Evolutionary conservation across 2,113 vertebrate genomes (phyloP).

Genomic region (Alethe castanea): DNA sequence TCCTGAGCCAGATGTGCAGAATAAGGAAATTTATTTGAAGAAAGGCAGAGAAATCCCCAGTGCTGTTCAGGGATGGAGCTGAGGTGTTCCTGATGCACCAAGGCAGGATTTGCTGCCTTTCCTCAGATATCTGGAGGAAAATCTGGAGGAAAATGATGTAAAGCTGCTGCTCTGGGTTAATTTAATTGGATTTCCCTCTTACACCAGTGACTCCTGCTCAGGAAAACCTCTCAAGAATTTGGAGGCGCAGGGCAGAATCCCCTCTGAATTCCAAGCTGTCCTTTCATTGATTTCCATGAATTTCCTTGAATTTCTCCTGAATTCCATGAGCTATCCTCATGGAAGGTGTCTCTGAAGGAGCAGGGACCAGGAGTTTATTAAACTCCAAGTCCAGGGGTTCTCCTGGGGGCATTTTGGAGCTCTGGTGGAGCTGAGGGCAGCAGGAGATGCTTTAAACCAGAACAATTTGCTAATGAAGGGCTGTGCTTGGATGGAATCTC

Average conservation of each 20-base stretch:
- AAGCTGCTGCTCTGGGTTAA: background rate
- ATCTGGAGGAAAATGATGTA: rapidly evolving
- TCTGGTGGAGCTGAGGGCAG: background rate
- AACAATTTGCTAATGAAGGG: background rate
- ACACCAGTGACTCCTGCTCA: rapidly evolving
- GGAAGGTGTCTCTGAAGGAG: rapidly evolving
- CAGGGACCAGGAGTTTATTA: rapidly evolving
- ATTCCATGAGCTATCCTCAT: too few relatives aligned
- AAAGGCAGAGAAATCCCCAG: background rate
- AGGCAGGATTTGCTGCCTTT: background rate
- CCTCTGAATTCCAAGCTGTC: background rate
- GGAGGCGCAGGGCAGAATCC: background rate
- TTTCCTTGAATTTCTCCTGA: too few relatives aligned
- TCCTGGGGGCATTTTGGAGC: rapidly evolving
- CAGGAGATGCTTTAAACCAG: rapidly evolving
- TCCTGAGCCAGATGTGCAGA: background rate
- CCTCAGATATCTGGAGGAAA: rapidly evolving
- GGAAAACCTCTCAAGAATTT: background rate
- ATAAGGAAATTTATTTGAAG: background rate
- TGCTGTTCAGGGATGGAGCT: background rate
- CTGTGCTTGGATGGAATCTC: background rate
- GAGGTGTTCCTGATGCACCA: background rate
- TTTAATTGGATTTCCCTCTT: background rate
- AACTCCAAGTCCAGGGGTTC: rapidly evolving
- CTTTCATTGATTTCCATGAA: too few relatives aligned